Evolutionary conservation across 2,888 invertebrate species (phyloP).

Genomic region (Geotrupes spiniger): DNA sequence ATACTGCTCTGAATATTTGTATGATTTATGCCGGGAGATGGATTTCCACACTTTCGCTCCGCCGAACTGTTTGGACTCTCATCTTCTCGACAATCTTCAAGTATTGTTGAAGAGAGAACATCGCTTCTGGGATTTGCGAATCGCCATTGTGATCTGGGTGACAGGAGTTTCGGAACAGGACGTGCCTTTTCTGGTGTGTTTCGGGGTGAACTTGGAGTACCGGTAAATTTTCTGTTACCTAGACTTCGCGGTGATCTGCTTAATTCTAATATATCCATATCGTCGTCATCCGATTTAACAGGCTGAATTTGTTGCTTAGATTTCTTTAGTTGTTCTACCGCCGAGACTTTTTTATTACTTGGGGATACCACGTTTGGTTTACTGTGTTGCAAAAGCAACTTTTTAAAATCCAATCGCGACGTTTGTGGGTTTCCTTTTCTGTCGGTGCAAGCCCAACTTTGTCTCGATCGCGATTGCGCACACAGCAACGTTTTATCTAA

Average conservation of each 20-base stretch:
- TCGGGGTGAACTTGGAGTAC: constrained; percentile 57
- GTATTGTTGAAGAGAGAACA: constrained; percentile 81
- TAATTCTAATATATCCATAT: constrained; percentile 64
- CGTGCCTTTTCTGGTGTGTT: constrained; percentile 38
- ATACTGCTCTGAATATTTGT: constrained; percentile 19
- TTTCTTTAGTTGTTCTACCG: constrained; percentile 75
- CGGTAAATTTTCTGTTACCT: constrained; percentile 57
- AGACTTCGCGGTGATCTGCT: constrained; percentile 71
- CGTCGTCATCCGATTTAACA: constrained; percentile 24
- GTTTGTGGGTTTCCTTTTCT: constrained; percentile 67
- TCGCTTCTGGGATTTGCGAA: constrained; percentile 75
- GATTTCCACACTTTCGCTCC: constrained; percentile 49
- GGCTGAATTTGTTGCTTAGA: constrained; percentile 56
- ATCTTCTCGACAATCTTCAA: constrained; percentile 80
- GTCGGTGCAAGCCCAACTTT: constrained; percentile 61
- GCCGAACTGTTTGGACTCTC: constrained; percentile 64
- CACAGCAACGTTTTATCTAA: constrained; percentile 44
- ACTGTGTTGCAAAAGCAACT: constrained; percentile 73
- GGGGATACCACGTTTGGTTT: constrained; percentile 58
- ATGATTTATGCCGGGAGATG: constrained; percentile 26
- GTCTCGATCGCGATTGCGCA: constrained; percentile 45
- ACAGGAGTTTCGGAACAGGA: constrained; percentile 59
- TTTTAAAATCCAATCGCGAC: constrained; percentile 81
- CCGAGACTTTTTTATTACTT: constrained; percentile 65
- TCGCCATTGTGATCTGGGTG: constrained; percentile 70